phyloP scores from a whole-genome alignment of 2,888 invertebrate genomes.

The Corbicula japonica region DNA sequence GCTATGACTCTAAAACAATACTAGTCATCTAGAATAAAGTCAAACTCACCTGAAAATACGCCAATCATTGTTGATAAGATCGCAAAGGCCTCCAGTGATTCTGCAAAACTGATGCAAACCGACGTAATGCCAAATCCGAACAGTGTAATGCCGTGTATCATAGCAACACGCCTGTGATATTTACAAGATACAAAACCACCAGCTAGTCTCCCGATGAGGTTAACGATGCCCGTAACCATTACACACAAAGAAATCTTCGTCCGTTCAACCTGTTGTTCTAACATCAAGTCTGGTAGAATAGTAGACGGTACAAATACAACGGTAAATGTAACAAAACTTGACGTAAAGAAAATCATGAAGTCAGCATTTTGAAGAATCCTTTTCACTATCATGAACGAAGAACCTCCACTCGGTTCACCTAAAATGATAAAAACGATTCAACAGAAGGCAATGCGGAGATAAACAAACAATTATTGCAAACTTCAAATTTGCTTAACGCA shows the following conservation, averaged over 20 bases:
- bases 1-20: no score
- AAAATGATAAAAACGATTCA: no score
- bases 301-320: constrained; percentile 17
- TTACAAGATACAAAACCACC: background rate
- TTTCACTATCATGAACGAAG: background rate
- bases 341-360: constrained; percentile 7
- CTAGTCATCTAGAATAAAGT: no score
- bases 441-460: no score
- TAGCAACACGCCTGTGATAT: background rate
- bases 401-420: no score
- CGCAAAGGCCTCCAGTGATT: background rate
- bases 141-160: constrained; percentile 1
- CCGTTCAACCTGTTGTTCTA: background rate
- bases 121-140: background rate
- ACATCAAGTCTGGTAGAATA: constrained; percentile 26
- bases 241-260: constrained; percentile 4
- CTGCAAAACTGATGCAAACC: background rate
- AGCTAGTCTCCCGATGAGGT: constrained; percentile 9
- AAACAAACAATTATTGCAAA: no score
- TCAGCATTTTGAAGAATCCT: background rate
- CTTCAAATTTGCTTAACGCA: no score
- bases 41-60: constrained; percentile 3
- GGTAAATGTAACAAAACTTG: background rate
- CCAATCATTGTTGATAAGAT: constrained; percentile 1
- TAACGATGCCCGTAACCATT: constrained; percentile 4